Conservation (phyloP, 2,113 vertebrate genomes). For the Lepisosteus oculatus region DNA sequence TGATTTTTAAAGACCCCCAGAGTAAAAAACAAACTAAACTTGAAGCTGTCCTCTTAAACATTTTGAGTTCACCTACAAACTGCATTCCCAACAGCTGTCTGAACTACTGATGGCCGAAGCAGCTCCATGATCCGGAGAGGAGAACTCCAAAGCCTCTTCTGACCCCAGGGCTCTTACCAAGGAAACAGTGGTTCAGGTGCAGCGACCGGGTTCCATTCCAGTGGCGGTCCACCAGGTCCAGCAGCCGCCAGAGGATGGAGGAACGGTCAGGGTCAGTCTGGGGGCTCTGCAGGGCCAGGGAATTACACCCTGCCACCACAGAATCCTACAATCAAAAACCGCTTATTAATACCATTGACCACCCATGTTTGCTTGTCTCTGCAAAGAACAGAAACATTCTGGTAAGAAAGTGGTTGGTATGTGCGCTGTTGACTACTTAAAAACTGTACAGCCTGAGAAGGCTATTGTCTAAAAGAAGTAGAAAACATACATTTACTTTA, state of each 20-base stretch:
- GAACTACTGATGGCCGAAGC: too few relatives aligned
- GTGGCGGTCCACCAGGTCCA: slow-evolving; percentile 63
- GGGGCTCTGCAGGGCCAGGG: slow-evolving; percentile 2
- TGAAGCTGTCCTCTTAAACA: too few relatives aligned
- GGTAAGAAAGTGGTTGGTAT: background rate
- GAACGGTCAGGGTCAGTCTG: slow-evolving; percentile 43
- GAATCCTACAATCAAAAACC: slow-evolving; percentile 11
- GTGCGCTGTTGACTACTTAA: background rate
- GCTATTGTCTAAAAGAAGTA: too few relatives aligned
- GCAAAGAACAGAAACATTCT: background rate
- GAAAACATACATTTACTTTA: too few relatives aligned
- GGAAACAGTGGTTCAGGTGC: slow-evolving; percentile 62
- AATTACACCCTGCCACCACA: background rate
- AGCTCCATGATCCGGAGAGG: too few relatives aligned
- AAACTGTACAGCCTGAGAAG: too few relatives aligned
- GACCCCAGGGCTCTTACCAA: slow-evolving; percentile 40
- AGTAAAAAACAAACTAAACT: too few relatives aligned
- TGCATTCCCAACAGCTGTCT: too few relatives aligned
- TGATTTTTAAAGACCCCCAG: too few relatives aligned
- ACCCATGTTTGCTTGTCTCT: background rate
- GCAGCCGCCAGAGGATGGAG: slow-evolving; percentile 50
- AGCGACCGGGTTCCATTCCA: slow-evolving; percentile 62
- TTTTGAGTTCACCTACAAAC: too few relatives aligned
- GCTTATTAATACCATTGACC: background rate
- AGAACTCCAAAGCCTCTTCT: too few relatives aligned